phyloP scores from a whole-genome alignment of 2,797 vertebrate species.

The Steatocranus sp. region DNA sequence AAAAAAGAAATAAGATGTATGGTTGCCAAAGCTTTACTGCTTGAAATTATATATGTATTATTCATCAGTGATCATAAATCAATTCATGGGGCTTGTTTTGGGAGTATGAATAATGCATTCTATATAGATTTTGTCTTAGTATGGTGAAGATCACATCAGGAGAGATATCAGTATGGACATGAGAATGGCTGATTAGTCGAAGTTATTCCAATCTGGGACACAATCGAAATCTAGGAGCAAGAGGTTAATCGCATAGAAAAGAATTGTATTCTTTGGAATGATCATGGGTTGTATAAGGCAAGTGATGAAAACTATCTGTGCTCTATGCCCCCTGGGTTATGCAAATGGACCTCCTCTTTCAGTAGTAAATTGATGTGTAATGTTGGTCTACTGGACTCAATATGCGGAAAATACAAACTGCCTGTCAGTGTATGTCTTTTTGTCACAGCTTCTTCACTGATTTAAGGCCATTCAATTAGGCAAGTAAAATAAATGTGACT shows the following conservation, averaged over 20 bases:
- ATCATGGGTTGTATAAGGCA: background rate
- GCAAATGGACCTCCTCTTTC: background rate
- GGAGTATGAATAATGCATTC: conserved; percentile 52
- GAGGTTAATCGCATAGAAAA: background rate
- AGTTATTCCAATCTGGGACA: background rate
- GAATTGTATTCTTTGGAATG: background rate
- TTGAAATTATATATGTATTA: background rate
- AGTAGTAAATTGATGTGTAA: background rate
- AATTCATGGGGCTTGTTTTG: background rate
- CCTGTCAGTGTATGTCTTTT: background rate
- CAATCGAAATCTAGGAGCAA: background rate
- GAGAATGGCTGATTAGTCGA: background rate
- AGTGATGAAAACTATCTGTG: background rate
- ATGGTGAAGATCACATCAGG: conserved; percentile 4
- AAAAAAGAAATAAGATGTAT: background rate
- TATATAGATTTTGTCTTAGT: conserved; percentile 38
- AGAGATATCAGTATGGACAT: background rate
- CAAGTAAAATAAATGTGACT: background rate
- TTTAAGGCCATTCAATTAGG: background rate
- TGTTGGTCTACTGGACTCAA: background rate
- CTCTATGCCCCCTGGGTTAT: background rate
- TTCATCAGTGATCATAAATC: conserved; percentile 15
- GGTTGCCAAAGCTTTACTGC: background rate
- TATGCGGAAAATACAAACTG: background rate
- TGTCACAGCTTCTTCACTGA: background rate